Percentiles rank a stretch among this genome's conserved stretches.
These are phyloP conservation scores for Coregonus sp. DNA, from an alignment of 2,797 vertebrate genomes.

Conservation along the genomic window DNA sequence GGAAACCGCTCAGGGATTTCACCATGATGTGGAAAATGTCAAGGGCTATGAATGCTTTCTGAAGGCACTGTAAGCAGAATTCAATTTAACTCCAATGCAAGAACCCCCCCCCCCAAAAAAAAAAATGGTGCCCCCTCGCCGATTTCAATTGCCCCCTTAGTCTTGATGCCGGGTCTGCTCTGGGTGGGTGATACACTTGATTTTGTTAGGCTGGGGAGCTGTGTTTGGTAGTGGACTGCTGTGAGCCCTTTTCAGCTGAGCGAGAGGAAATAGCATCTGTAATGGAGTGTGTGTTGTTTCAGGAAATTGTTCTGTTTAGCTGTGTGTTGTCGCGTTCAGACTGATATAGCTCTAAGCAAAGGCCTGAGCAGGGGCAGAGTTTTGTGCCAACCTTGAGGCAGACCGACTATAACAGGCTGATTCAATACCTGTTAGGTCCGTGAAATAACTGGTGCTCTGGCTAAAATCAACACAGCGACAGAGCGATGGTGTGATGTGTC, in stretches of 20 bases:
- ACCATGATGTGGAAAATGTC: too few species aligned
- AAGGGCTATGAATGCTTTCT: too few species aligned
- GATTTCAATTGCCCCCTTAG: too few species aligned
- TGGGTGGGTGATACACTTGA: not conserved
- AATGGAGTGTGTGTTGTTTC: conserved; percentile 1
- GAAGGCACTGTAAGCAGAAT: too few species aligned
- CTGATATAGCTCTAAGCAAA: conserved; percentile 41
- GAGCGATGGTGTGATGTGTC: not conserved
- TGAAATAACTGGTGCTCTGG: not conserved
- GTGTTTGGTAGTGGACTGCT: not conserved
- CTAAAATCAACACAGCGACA: not conserved
- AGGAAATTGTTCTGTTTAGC: not conserved
- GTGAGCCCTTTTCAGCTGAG: not conserved
- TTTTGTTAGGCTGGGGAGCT: not conserved
- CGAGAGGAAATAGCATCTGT: not conserved
- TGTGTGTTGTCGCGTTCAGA: conserved; percentile 4
- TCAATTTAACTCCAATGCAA: too few species aligned
- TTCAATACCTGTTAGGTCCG: conserved; percentile 1
- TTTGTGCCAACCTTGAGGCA: not conserved
- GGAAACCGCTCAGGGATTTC: too few species aligned
- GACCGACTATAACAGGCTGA: conserved; percentile 8
- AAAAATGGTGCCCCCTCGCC: too few species aligned
- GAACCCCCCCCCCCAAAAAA: too few species aligned
- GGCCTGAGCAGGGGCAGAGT: not conserved
- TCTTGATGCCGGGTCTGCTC: too few species aligned